A percentile compares a stretch with the other conserved stretches of the same genome.
phyloP scores from a whole-genome alignment of 2,113 vertebrate genomes.

The Theristicus caerulescens region DNA sequence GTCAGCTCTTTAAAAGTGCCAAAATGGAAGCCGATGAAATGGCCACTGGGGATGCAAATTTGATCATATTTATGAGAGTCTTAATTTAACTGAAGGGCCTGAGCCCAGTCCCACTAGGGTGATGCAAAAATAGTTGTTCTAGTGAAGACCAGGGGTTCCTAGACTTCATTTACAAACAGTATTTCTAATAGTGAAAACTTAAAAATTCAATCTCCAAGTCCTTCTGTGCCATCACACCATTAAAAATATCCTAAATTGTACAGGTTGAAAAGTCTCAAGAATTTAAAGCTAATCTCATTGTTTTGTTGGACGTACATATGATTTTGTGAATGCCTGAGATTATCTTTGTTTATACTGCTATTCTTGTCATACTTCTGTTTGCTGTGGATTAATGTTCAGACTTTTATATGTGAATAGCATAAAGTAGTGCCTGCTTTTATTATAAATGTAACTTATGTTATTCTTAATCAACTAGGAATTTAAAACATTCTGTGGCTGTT shows the following conservation, averaged over 20 bases:
- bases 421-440: not conserved
- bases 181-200: not conserved
- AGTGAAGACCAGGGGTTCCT: not conserved
- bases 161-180: not conserved
- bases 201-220: not conserved
- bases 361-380: not conserved
- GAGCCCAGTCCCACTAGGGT: not conserved
- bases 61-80: not conserved
- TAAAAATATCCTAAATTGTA: not conserved
- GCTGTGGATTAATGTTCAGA: not conserved
- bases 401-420: not conserved
- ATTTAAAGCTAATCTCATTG: not conserved
- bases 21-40: not conserved
- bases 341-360: not conserved
- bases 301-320: not conserved
- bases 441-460: not conserved
- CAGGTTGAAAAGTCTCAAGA: not conserved
- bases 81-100: not conserved
- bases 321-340: not conserved
- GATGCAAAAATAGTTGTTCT: not conserved
- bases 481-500: not conserved
- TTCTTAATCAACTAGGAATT: not conserved
- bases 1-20: not conserved
- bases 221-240: not conserved
- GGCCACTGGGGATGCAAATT: not conserved